Evolutionary conservation across 2,113 vertebrate species (phyloP), one percentile per base, ranked within the genome.

Genomic region (Malurus alboscapulatus): DNA sequence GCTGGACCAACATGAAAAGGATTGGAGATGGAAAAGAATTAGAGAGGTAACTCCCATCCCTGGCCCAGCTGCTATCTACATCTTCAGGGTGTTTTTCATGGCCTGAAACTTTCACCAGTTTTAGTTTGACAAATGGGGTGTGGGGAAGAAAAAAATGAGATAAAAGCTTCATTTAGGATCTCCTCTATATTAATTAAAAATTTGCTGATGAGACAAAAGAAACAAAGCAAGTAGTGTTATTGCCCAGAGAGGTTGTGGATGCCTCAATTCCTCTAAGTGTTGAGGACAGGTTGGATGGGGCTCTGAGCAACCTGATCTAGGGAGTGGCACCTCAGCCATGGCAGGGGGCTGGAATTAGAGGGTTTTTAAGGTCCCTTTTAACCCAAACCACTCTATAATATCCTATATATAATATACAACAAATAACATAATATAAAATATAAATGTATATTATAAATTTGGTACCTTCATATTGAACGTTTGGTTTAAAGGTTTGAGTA

Each of bases 61-160:
- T 44, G 34, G 38, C 30, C 66, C 71, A 10, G 87, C 59, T 72
- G 42, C 32, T 71, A 40, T 69, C 74, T 42, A 54, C 51, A 1
- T 61, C n/a, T 88, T 78, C 24, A 61, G 80, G 71, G 62, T 42
- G 50, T 65, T 73, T 83, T 73, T 59, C 38, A 68, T 50, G 38
- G 66, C 61, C 88, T 87, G 77, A 82, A 84, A 74, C 26, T 91
- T 87, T 79, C 29, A 58, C 12, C n/a, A 68, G 45, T 50, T 85
- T 54, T 38, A 6, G 22, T 59, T 3, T 78, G 81, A 72, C 40
- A 94, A 80, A 79, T 57, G 30, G 11, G 14, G 14, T 48, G 6
- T 2, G 25, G 9, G 2, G 0, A 8, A 21, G 4, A 0, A 14
- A 7, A 9, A 1, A 22, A 2, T 1, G 13, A n/a, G 3, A 40